Conservation (phyloP, 2,797 vertebrate species). For the Prionace glauca region DNA sequence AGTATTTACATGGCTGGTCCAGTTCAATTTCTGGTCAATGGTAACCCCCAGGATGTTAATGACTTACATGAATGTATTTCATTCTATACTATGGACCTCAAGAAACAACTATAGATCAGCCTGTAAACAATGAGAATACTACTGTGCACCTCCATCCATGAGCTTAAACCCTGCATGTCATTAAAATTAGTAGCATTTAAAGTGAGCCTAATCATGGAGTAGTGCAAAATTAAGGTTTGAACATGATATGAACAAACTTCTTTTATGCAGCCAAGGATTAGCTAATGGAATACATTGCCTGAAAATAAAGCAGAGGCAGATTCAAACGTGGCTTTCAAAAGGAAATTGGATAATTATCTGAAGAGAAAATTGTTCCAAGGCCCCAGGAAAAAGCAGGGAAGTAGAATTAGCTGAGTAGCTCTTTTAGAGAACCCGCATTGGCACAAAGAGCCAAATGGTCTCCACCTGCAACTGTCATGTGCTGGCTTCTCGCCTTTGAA, state of each 20-base stretch:
- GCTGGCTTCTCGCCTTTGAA: neutral
- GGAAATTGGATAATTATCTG: too few species aligned
- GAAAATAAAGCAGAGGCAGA: too few species aligned
- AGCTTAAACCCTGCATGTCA: neutral
- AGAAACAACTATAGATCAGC: neutral
- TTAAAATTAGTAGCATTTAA: neutral
- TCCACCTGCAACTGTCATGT: neutral
- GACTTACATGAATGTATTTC: neutral
- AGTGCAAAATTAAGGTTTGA: neutral
- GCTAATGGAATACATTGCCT: too few species aligned
- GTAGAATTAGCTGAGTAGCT: too few species aligned
- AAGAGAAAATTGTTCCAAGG: too few species aligned
- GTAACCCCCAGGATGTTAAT: neutral
- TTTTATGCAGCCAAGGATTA: too few species aligned
- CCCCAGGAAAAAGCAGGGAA: too few species aligned
- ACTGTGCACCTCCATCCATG: neutral
- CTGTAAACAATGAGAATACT: neutral
- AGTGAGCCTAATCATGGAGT: neutral
- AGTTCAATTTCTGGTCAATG: too few species aligned
- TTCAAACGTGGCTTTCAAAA: too few species aligned
- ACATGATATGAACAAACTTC: neutral
- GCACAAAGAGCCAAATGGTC: too few species aligned
- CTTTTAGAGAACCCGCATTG: too few species aligned
- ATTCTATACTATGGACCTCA: neutral
- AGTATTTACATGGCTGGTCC: too few species aligned